Evolutionary conservation across 1,140 invertebrate species (phyloP).

Genomic region (Penaeus japonicus): DNA sequence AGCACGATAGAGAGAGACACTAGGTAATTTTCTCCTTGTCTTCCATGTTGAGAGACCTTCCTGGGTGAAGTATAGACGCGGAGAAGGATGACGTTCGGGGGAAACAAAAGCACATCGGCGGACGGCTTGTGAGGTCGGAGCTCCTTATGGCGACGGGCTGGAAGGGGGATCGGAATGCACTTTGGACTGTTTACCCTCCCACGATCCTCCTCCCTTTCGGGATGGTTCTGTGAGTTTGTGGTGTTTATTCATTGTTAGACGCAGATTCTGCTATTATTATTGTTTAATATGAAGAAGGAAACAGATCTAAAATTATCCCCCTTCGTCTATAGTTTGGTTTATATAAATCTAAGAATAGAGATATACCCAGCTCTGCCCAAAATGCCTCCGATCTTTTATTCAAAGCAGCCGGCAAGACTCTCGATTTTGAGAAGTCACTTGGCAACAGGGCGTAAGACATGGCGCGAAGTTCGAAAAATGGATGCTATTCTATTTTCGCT

Average conservation of each 20-base stretch:
- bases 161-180: no score
- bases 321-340: no score
- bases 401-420: background rate
- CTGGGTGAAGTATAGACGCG: constrained; percentile 24
- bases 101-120: background rate
- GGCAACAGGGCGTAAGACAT: background rate
- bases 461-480: background rate
- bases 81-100: background rate
- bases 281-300: background rate
- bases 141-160: no score
- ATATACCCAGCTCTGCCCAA: background rate
- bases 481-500: background rate
- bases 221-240: background rate
- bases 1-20: constrained; percentile 30
- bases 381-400: background rate
- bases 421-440: constrained; percentile 22
- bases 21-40: constrained; percentile 41
- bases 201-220: no score
- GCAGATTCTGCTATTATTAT: constrained; percentile 26
- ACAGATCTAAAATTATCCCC: no score
- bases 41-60: constrained; percentile 39
- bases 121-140: background rate
- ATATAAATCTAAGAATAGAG: background rate
- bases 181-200: no score
- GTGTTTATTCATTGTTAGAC: constrained; percentile 39